Evolutionary conservation across 2,113 vertebrate species (phyloP).

Genomic region (Mixornis gularis): DNA sequence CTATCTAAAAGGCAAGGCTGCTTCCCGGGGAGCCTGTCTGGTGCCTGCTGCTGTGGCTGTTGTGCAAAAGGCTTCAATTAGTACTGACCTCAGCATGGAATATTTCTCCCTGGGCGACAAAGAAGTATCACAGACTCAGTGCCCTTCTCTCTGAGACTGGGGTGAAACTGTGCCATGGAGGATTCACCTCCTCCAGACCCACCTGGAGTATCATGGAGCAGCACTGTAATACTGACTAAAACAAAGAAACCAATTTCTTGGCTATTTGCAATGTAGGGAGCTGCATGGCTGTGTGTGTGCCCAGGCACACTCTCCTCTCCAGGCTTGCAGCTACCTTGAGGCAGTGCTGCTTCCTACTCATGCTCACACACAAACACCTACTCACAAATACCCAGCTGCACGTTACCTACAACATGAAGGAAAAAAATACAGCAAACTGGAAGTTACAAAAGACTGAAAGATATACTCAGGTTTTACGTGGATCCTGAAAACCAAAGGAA

Average conservation of each 20-base stretch:
- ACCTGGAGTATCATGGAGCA: neutral
- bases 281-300: neutral
- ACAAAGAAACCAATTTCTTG: neutral
- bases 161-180: neutral
- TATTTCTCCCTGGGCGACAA: neutral
- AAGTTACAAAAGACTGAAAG: neutral
- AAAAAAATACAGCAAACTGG: neutral
- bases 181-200: neutral
- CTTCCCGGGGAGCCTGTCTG: neutral
- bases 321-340: neutral
- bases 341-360: neutral
- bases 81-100: neutral
- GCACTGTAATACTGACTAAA: neutral
- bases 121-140: neutral
- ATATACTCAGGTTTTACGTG: neutral
- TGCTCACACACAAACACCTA: neutral
- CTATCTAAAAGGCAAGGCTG: neutral
- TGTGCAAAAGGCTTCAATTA: neutral
- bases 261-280: neutral
- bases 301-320: neutral
- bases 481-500: neutral
- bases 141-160: neutral
- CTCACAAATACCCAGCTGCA: neutral
- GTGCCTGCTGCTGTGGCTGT: neutral
- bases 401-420: rapidly evolving